phyloP scores from a whole-genome alignment of 2,797 vertebrate species.

The Anguilla pacifica region DNA sequence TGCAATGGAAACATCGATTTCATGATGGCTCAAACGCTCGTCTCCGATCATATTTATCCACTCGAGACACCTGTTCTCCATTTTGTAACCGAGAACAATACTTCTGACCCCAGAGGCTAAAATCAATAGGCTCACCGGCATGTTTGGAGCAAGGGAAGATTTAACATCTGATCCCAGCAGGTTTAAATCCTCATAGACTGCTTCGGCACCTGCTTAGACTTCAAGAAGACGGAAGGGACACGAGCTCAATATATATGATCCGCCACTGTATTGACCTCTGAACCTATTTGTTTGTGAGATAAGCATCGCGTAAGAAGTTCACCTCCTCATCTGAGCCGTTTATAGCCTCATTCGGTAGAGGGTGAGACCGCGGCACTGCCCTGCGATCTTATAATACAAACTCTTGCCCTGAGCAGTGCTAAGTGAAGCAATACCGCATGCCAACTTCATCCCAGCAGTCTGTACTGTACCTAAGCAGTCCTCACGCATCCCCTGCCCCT shows the following conservation, averaged over 20 bases:
- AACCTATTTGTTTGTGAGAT: neutral
- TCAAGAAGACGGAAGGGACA: conserved; percentile 7
- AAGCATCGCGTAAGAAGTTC: neutral
- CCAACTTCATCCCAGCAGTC: neutral
- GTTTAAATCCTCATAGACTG: conserved; percentile 15
- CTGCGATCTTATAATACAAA: neutral
- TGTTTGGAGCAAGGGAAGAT: neutral
- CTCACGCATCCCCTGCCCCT: neutral
- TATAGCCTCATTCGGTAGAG: neutral
- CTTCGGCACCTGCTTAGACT: neutral
- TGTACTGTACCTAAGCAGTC: neutral
- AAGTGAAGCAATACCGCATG: neutral
- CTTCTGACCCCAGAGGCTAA: conserved; percentile 2
- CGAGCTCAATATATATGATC: conserved; percentile 10
- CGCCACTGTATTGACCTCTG: neutral
- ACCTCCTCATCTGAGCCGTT: neutral
- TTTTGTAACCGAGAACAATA: conserved; percentile 16
- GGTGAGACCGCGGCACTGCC: neutral
- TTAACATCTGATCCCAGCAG: neutral
- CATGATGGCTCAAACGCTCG: neutral
- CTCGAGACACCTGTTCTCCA: conserved; percentile 1
- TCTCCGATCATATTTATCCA: neutral
- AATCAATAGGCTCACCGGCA: conserved; percentile 5
- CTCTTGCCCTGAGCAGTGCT: neutral
- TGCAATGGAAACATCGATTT: neutral